phyloP scores from a whole-genome alignment of 2,113 vertebrate genomes.

The Malurus melanocephalus region DNA sequence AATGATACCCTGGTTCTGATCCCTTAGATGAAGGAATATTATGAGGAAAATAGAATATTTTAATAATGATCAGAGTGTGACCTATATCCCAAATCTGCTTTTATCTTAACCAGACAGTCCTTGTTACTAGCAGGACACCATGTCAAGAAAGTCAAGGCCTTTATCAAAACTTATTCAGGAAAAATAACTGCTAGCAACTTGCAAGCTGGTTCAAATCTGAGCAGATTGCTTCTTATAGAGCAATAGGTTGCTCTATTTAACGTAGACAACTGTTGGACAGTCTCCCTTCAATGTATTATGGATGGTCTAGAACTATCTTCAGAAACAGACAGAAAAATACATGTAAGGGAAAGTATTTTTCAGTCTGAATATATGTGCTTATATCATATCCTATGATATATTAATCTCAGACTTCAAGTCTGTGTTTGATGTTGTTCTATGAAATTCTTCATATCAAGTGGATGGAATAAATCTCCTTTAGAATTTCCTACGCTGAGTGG shows the following conservation, averaged over 20 bases:
- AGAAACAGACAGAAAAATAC: slow-evolving; percentile 12
- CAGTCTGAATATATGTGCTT: neutral
- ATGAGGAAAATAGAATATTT: slow-evolving; percentile 17
- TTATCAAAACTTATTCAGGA: neutral
- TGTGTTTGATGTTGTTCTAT: neutral
- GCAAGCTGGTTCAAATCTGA: neutral
- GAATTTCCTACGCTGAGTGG: neutral
- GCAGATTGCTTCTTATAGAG: neutral
- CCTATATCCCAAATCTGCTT: neutral
- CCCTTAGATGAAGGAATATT: neutral
- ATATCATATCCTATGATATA: neutral
- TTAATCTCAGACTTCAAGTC: slow-evolving; percentile 4
- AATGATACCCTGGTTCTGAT: neutral
- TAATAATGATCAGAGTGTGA: neutral
- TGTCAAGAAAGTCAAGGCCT: neutral
- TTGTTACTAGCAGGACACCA: neutral
- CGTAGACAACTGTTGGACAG: fast-evolving
- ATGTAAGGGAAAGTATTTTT: neutral
- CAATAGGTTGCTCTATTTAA: neutral
- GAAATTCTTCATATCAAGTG: neutral
- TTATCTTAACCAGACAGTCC: neutral
- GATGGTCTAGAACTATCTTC: neutral
- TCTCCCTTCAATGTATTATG: neutral
- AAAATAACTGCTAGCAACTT: neutral
- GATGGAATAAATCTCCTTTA: neutral